These are phyloP conservation scores for Oreortyx pictus DNA, from an alignment of 2,797 vertebrate species.

Conservation along the genomic window DNA sequence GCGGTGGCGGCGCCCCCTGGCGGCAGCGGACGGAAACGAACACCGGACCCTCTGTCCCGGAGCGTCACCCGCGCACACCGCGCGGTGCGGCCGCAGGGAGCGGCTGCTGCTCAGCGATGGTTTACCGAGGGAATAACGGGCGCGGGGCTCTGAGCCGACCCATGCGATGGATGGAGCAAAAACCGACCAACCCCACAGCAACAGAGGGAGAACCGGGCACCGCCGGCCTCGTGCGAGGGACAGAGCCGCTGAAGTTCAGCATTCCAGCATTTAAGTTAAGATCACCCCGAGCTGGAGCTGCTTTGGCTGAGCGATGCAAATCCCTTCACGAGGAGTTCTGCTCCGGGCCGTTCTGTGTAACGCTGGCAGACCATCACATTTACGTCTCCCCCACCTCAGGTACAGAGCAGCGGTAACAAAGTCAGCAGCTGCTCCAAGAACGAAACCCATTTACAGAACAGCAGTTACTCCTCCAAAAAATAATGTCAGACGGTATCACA, in stretches of 20 bases:
- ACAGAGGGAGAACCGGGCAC: too few relatives aligned
- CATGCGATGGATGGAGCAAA: rapidly evolving
- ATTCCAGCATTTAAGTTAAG: not conserved
- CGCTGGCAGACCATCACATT: not conserved
- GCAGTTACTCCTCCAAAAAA: not conserved
- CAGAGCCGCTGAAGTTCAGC: not conserved
- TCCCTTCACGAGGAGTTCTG: not conserved
- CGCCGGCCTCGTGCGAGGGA: too few relatives aligned
- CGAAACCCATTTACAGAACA: not conserved
- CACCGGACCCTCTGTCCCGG: too few relatives aligned
- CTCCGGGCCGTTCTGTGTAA: not conserved
- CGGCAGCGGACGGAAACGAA: too few relatives aligned
- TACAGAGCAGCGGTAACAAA: not conserved
- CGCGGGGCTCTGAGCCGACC: not conserved
- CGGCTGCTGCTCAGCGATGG: not conserved
- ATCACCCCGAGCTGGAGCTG: rapidly evolving
- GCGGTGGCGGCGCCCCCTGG: too few relatives aligned
- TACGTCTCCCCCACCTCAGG: not conserved
- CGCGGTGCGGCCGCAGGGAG: too few relatives aligned
- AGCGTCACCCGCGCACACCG: too few relatives aligned
- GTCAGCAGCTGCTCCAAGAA: not conserved
- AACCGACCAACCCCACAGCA: too few relatives aligned
- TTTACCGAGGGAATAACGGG: rapidly evolving
- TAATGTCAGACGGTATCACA: rapidly evolving
- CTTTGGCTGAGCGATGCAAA: not conserved